phyloP scores from a whole-genome alignment of 2,888 invertebrate species.

The Oscheius sp. region DNA sequence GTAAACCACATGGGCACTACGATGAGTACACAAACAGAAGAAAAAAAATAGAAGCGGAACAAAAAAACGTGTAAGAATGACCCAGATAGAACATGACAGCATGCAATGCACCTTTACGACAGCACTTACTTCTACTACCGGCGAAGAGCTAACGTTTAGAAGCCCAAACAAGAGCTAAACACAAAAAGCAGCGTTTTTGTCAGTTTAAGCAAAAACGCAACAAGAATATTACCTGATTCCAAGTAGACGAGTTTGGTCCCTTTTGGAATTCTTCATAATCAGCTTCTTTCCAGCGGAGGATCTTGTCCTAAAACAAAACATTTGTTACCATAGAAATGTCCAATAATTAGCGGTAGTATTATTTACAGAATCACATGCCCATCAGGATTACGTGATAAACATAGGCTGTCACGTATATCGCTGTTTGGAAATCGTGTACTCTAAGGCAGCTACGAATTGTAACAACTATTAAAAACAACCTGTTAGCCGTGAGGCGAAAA shows the following conservation, averaged over 20 bases:
- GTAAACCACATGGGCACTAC: neutral
- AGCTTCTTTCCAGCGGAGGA: slow-evolving; percentile 51
- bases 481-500: too few relatives aligned
- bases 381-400: too few relatives aligned
- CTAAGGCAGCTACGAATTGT: too few relatives aligned
- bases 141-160: slow-evolving; percentile 27
- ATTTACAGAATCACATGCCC: too few relatives aligned
- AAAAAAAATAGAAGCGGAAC: neutral
- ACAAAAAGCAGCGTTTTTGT: slow-evolving; percentile 32
- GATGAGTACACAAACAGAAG: neutral
- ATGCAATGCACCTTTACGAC: slow-evolving; percentile 11
- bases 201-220: slow-evolving; percentile 4
- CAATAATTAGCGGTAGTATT: too few relatives aligned
- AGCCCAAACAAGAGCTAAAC: slow-evolving; percentile 30
- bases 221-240: slow-evolving; percentile 21
- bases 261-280: slow-evolving; percentile 38
- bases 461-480: too few relatives aligned
- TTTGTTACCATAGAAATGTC: neutral
- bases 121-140: slow-evolving; percentile 31
- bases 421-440: too few relatives aligned
- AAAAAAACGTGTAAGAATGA: neutral
- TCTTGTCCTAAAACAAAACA: slow-evolving; percentile 31
- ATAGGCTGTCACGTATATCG: too few relatives aligned
- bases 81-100: too few relatives aligned
- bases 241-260: slow-evolving; percentile 32